Percentiles rank a stretch among this genome's conserved stretches.
phyloP scores from a whole-genome alignment of 2,888 invertebrate species.

The Trissoscelio sp. region DNA sequence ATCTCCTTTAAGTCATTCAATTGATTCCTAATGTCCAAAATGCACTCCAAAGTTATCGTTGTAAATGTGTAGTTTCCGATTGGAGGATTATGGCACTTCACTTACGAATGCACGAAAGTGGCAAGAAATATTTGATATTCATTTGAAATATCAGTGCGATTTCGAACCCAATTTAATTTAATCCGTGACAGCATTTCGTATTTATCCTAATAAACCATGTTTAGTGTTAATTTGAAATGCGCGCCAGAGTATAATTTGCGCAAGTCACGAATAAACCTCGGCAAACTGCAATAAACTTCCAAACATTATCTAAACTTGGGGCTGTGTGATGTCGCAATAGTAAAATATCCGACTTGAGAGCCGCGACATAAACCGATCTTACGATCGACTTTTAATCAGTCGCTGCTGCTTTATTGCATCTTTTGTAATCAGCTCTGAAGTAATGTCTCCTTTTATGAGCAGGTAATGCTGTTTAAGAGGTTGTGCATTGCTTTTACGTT shows the following conservation, averaged over 20 bases:
- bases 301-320: constrained; percentile 59
- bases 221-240: constrained; percentile 73
- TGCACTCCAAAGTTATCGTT: neutral
- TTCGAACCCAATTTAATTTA: constrained; percentile 23
- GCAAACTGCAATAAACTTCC: constrained; percentile 68
- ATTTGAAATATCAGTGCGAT: constrained; percentile 19
- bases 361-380: constrained; percentile 71
- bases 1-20: constrained; percentile 32
- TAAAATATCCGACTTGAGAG: constrained; percentile 53
- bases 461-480: constrained; percentile 44
- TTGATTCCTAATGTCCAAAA: constrained; percentile 14
- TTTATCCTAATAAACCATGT: constrained; percentile 72
- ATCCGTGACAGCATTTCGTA: constrained; percentile 61
- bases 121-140: too few species aligned
- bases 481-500: constrained; percentile 20
- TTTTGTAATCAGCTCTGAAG: constrained; percentile 39
- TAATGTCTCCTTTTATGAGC: constrained; percentile 45
- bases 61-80: neutral
- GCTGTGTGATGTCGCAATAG: constrained; percentile 53
- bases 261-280: constrained; percentile 66
- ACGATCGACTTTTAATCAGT: constrained; percentile 73
- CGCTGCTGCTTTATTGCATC: constrained; percentile 46
- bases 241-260: constrained; percentile 42
- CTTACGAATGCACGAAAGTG: neutral
- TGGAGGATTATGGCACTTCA: neutral